Base-by-base conservation (phyloP, 2,888 invertebrate genomes). In the Drymonia ruficornis region DNA sequence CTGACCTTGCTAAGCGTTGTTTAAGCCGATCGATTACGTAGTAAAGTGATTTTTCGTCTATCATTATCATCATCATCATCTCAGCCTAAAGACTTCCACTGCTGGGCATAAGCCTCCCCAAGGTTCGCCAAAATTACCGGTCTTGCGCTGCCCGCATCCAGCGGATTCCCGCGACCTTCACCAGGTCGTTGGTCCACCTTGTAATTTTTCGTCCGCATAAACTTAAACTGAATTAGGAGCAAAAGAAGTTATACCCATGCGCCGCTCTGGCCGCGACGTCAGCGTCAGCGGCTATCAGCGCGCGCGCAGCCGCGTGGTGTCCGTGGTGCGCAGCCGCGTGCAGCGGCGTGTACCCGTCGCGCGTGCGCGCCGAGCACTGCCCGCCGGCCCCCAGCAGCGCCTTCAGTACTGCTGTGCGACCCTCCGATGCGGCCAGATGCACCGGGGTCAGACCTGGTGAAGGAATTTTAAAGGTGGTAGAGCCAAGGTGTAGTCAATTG, bases 311-410 rank as follows among this genome's bases (percentile, higher is more conserved):
- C 61, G 97, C 97, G 52, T 97, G 94, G 89, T 98, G 99, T 0
- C 99, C 99, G 87, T 99, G 98, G 83, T 99, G 99, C 52, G 98
- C 98, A 6, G 99, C 99, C 11, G 99, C 97, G 87, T 99, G 99
- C 45, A 99, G 94, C 0, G 99, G 98, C 1, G 99, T 97, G 93
- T 99, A 90, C 0, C 99, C 99, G 67, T 98, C 96, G 65, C 96
- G 95, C 0, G 97, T 96, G 55, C 94, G 94, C 0, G 95, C 94
- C 59, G 95, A 95, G 60, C 96, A 94, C 36, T 94, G 94, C 0
- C 97, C 97, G 13, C 96, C 96, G 63, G 96, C 95, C 50, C 96
- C 95, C 43, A 97, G 93, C 42, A 99, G 93, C 43, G 97, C 94
- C 56, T 95, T 94, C 0, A 98, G 98, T 9, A 98, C 98, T 34